phyloP scores from a whole-genome alignment of 2,113 vertebrate species.

The Ceyx margarethae region DNA sequence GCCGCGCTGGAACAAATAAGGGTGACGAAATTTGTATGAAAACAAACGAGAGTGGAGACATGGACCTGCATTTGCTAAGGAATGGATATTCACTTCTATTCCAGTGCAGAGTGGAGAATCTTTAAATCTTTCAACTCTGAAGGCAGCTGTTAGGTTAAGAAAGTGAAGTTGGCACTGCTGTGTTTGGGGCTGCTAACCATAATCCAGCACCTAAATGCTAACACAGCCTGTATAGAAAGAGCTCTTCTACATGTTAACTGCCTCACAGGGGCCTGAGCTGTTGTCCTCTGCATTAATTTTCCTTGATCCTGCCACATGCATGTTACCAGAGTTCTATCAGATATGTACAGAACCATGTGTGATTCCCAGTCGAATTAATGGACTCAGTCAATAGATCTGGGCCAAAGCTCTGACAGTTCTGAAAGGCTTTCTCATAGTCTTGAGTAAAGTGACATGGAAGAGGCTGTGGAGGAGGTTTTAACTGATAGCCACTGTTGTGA shows the following conservation, averaged over 20 bases:
- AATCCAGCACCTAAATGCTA: neutral
- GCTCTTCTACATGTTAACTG: neutral
- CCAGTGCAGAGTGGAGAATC: neutral
- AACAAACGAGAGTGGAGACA: neutral
- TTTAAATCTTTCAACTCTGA: neutral
- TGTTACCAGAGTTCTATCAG: neutral
- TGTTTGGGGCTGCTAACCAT: neutral
- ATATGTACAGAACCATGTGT: neutral
- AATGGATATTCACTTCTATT: neutral
- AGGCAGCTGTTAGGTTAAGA: neutral
- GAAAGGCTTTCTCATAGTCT: neutral
- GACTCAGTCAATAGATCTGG: neutral
- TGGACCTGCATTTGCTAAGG: neutral
- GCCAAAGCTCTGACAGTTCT: neutral
- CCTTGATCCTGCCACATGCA: neutral
- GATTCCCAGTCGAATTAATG: neutral
- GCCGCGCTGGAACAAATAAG: neutral
- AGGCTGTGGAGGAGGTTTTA: neutral
- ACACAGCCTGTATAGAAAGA: neutral
- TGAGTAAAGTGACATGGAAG: neutral
- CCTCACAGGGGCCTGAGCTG: neutral
- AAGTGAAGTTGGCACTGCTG: neutral
- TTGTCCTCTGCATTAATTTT: neutral
- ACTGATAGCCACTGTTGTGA: neutral
- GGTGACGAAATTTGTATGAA: neutral